Evolutionary conservation across 2,888 invertebrate genomes (phyloP), one percentile per base, ranked within the genome.

Genomic region (Polydrusus pterygomalis): DNA sequence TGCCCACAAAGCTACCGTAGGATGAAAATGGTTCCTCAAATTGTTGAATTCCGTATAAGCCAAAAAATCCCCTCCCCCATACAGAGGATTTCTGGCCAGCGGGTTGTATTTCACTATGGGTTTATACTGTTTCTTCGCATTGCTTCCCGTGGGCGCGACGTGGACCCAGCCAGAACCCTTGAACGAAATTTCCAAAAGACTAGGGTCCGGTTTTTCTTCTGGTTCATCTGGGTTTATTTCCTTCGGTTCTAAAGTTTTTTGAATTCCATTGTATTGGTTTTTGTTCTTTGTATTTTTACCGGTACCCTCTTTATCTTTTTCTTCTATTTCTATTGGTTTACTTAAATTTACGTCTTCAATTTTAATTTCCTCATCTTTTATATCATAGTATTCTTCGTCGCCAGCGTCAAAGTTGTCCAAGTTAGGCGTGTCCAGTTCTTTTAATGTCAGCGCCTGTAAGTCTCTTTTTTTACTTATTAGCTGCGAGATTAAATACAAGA

Each of bases 1-100:
- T 0, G 98, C 96, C 88, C 97, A 99, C 74, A 98, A 88, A 60
- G 94, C 91, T 0, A 98, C 96, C 0, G 96, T 95, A 0, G 99
- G 99, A 88, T 99, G 99, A 86, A 92, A 97, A 87, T 99, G 97
- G 0, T 89, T 85, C 0, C 90, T 87, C 0, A 99, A 89, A 0
- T 91, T 86, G 10, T 90, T 80, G n/a, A 99, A 88, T 86, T 99
- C 99, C 65, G 92, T 87, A 76, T 93, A 92, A 0, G 93, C 91
- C 0, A 93, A 90, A 70, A 90, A 90, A 54, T 93, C 91, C 0
- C 95, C 96, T 34, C 95, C 95, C 11, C 95, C 93, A 88, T 92
- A 96, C 15, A 94, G 86, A 0, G 99, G 98, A 88, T 98, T 98
- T 30, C 98, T 91, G 25, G 92, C 89, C 74, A 89, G 87, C 0